Evolutionary conservation across 1,140 invertebrate genomes (phyloP), one percentile per base, ranked within the genome.

Genomic region (Pseudomyrmex dendroicus): DNA sequence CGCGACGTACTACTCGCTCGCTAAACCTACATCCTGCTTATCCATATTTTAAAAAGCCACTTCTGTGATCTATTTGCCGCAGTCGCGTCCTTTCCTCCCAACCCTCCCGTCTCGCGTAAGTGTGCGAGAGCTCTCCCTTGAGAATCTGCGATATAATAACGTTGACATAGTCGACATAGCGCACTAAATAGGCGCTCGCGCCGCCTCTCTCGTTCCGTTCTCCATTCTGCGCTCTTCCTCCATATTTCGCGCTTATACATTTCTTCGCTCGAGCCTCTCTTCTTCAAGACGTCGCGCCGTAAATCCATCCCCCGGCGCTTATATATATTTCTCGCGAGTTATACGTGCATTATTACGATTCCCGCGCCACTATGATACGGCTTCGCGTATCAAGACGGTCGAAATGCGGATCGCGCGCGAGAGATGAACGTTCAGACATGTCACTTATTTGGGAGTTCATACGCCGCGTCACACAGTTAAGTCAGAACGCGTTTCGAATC

Each of bases 91-190:
- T 44, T 68, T 63, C 72, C 50, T 52, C 50, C 50, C 3, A 35
- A 35, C 5, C 35, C 61, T 64, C 56, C 68, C 46, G 59, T 35
- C 35, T 35, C 35, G 2, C 76, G 22, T 56, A 59, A 68, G 83
- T 54, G 77, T 83, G 35, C 86, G 54, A 52, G 20, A 77, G 70
- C 70, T 73, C 77, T 91, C 91, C 84, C 91, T 64, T 83, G 91
- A 88, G 91, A 92, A 92, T 92, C 88, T 89, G 86, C 72, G 86
- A 89, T 92, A 89, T 92, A 92, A 92, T 92, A 92, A 92, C 87
- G 91, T 92, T 92, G 91, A 92, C 90, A 92, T 85, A 92, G 90
- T 80, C 89, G 83, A 80, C 86, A 84, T 87, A 66, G 86, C 63
- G 84, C 83, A 85, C 89, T 90, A 91, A 91, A 91, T 90, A 90